Evolutionary conservation across 92 coral and sea anemone species (phyloP).

Genomic region (Zoanthus sociatus): DNA sequence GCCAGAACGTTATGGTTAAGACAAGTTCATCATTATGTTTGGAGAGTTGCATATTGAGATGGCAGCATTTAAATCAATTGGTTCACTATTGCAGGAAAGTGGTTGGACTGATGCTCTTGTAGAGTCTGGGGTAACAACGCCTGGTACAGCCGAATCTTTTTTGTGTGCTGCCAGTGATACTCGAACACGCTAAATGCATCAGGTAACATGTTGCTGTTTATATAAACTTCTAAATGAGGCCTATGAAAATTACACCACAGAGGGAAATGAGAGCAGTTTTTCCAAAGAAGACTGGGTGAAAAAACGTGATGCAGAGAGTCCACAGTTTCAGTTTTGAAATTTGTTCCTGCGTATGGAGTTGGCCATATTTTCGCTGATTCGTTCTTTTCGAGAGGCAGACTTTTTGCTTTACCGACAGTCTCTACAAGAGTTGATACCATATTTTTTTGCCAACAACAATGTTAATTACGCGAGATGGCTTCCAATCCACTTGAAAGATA

Average conservation of each 20-base stretch:
- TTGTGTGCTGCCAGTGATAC: slow-evolving; percentile 27
- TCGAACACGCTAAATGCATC: neutral
- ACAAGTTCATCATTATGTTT: too few species aligned
- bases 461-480: slow-evolving; percentile 57
- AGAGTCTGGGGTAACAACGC: slow-evolving; percentile 30
- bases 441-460: slow-evolving; percentile 67
- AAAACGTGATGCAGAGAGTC: too few species aligned
- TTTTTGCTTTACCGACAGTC: slow-evolving; percentile 56
- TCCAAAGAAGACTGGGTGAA: too few species aligned
- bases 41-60: slow-evolving; percentile 50
- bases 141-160: slow-evolving; percentile 40
- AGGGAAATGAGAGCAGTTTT: too few species aligned
- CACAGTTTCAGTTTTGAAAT: slow-evolving; percentile 64
- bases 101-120: slow-evolving; percentile 49
- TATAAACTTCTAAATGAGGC: too few species aligned
- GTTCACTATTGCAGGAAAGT: slow-evolving; percentile 49
- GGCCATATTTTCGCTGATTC: slow-evolving; percentile 41
- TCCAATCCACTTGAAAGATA: slow-evolving; percentile 56
- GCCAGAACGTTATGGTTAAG: slow-evolving; percentile 26
- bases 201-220: too few species aligned
- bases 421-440: slow-evolving; percentile 57
- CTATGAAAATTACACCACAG: too few species aligned
- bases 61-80: slow-evolving; percentile 49
- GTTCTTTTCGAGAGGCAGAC: slow-evolving; percentile 64
- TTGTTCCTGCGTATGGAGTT: slow-evolving; percentile 64